Base-by-base conservation (phyloP, 2,113 vertebrate genomes). In the Naja naja region DNA sequence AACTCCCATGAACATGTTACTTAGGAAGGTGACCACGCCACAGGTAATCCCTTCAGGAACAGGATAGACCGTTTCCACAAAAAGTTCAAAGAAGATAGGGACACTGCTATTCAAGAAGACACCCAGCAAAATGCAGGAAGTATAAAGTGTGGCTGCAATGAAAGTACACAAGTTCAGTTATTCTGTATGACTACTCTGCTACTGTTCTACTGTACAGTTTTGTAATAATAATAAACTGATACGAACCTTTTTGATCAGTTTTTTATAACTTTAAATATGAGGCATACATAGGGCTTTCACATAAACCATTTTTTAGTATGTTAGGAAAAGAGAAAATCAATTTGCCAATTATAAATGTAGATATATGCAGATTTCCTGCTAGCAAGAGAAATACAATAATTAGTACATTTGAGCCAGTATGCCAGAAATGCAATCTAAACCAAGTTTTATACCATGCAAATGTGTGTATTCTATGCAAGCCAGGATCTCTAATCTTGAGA, bases 31-130 rank as follows among this genome's bases (percentile, higher is more conserved):
- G 97, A 99, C 99, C 92, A 99, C 98, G 89, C 99, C 99, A 2
- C 99, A 99, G 92, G 98, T 99, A 97, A 99, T 99, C 95, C 99
- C 99, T 98, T 99, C 99, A 93, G 99, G 99, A 96, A 99, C 99
- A 3, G 99, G 99, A 95, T 99, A 99, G 92, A 99, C 99, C 0
- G 99, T 99, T 97, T 99, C 99, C 93, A 99, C 99, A 94, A 99
- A 98, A 90, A 99, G 98, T 97, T 99, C 99, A 54, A 99, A 99
- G 98, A 99, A 99, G 96, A 99, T 99, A 8, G 99, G 99, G 93
- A 99, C 96, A 0, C 98, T 99, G 98, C 99, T 99, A 97, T 99
- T 99, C 95, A 99, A 97, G 96, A 99, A 99, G 88, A 99, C 98
- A 69, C 99, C 99, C 94, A 99, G 95, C 96, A 99, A 98, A 97